Base-by-base conservation (phyloP, 1,140 invertebrate species). In the Meloidogyne floridensis region DNA sequence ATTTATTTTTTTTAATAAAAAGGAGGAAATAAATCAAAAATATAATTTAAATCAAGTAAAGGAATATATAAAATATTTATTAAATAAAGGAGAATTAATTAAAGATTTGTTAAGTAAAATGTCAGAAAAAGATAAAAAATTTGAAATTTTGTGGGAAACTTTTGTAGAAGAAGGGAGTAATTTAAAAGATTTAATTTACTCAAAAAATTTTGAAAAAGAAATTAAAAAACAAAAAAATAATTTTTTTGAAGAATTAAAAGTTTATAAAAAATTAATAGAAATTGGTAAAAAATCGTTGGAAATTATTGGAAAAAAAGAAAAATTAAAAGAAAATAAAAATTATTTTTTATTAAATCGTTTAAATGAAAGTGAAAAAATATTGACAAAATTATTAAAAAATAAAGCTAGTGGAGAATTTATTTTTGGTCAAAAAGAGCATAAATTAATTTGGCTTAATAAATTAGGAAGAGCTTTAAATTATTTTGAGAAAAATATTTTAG, bases 401-500 rank as follows among this genome's bases (percentile, higher is more conserved):
- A 51, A 51, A 69, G 77, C 77, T 43, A 79, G 77, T 47, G 77
- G 77, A 42, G 77, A 79, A 69, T 79, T 72, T 42, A 71, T 54
- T 11, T 69, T 71, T 47, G 51, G n/a, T 3, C 20, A 51, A 43
- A 79, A 79, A 79, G 72, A 79, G 9, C 77, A 79, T 72, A 79
- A 79, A 72, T 65, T 54, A 47, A 11, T 18, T 72, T 79, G 77
- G 77, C n/a, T 79, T n/a, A 69, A 53, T 20, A 79, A 42, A 42
- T 20, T 79, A 15, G 72, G 18, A 32, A 51, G 65, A 51, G 77
- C 20, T n/a, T 20, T 79, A 51, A n/a, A 20, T 20, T 9, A 65
- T n/a, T 20, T 59, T n/a, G 56, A 71, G 20, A 20, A 79, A 7
- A 18, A 2, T 59, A 77, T 65, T 32, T 32, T 32, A 32, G 32